Evolutionary conservation across 2,113 vertebrate species (phyloP), one percentile per base, ranked within the genome.

Genomic region (Sterrhoptilus dennistouni): DNA sequence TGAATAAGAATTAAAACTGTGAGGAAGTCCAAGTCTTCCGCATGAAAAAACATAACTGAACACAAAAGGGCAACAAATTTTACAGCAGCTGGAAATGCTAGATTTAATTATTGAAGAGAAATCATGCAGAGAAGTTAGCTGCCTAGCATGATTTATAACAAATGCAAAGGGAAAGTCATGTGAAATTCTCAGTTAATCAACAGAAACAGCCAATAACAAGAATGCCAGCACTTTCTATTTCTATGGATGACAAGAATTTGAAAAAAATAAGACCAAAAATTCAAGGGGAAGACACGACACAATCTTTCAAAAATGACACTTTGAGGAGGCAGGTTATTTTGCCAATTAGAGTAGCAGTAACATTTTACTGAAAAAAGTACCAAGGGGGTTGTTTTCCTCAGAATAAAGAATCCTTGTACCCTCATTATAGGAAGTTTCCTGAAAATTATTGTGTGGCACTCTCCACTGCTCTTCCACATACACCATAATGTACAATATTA

Each of bases 91-190:
- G 97, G 91, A 98, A 98, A 97, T 93, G 92, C 84, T 98, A 97
- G 94, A 98, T 97, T 98, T 98, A 98, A 98, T 98, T 98, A 98
- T 93, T 61, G 82, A 90, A 92, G 92, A 96, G 95, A 98, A 98
- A 97, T 97, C 97, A 98, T 97, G 97, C 97, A 96, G 95, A 97
- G 96, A 97, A 96, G 77, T 96, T 97, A 80, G 86, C 93, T 97
- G 87, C 93, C 90, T 84, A 96, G 90, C 69, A 96, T 95, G 90
- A 98, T 97, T 97, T 98, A 97, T 86, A 97, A 89, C 86, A 94
- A 97, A 89, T 65, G 29, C 42, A 89, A 82, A 89, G 45, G 68
- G 40, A 66, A 95, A 97, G 61, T 93, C 76, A 75, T 18, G 56
- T 80, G 89, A 97, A 95, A 95, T 83, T 80, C 93, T 86, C 76